A percentile compares a stretch with the other conserved stretches of the same genome.
phyloP scores from a whole-genome alignment of 2,113 vertebrate species.

The Paracanthobrama guichenoti region DNA sequence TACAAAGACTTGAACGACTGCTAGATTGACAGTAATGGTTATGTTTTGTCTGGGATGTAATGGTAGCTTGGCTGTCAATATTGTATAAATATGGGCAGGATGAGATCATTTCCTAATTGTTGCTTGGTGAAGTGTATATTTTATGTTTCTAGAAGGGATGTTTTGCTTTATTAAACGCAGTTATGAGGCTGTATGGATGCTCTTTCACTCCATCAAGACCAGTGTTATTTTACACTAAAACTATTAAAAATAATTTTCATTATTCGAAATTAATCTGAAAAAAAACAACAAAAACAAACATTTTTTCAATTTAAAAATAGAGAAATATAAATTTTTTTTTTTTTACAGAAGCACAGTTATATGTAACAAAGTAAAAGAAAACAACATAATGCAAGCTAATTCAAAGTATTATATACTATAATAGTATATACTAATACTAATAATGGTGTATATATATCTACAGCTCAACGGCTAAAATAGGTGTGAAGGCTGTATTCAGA shows the following conservation, averaged over 20 bases:
- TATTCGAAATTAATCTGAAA: background rate
- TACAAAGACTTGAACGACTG: background rate
- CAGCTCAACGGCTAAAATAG: background rate
- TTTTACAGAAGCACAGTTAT: background rate
- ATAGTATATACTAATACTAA: too few species aligned
- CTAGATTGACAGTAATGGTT: background rate
- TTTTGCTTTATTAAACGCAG: background rate
- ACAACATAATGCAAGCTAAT: background rate
- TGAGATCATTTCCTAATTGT: background rate
- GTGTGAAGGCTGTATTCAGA: background rate
- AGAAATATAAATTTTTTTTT: background rate
- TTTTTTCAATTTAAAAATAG: background rate
- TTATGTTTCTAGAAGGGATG: background rate
- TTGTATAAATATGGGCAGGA: background rate
- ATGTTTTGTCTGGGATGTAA: constrained; percentile 2
- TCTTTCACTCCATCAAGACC: background rate
- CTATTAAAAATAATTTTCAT: background rate
- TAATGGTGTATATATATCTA: background rate
- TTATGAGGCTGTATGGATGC: background rate
- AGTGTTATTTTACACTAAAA: background rate
- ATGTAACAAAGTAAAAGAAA: background rate
- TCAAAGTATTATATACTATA: background rate
- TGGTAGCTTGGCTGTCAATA: background rate
- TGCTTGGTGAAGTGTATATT: background rate
- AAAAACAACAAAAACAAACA: too few species aligned